Base-by-base conservation (phyloP, 2,888 invertebrate genomes). In the Synanthedon vespiformis region DNA sequence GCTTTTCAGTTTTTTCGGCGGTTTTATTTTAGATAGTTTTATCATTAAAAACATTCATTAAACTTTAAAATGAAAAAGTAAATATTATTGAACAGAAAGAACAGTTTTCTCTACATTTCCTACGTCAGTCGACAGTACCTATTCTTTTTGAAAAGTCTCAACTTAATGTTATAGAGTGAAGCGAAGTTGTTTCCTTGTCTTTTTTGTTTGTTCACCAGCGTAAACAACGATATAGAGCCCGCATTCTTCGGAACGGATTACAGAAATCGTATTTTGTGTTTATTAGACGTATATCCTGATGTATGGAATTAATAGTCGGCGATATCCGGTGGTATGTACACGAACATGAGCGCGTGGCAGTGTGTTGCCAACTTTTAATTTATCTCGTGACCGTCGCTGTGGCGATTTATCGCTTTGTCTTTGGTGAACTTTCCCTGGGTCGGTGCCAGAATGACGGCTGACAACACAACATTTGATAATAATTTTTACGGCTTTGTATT, bases 341-440 rank as follows among this genome's bases (percentile, higher is more conserved):
- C 40, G 50, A 50, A 13, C 40, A 18, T 41, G 11, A 16, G n/a
- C 27, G 27, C 58, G 57, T 56, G 61, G 59, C 61, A 55, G 54
- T 59, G 53, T 61, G 63, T 60, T 63, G 63, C 63, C 66, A 69
- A 68, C 61, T 66, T 68, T 68, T 64, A 67, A 71, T 70, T 68
- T 70, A 70, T 68, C 60, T 55, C 12, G 40, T 14, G 50, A 44
- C 51, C 16, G 52, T 8, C 51, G 49, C 53, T 51, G 53, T 49
- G 53, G 55, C 58, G 59, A 68, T 64, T 65, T 68, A 68, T 64
- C 57, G 61, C 62, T 59, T 60, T 65, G 62, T 63, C 61, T 68
- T 61, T 50, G 27, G 27, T 13, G 13, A 27, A 48, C 8, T 47
- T 50, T 50, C 50, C 18, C 48, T 48, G 48, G 48, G 48, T 18